A percentile compares a stretch with the other conserved stretches of the same genome.
Conservation (phyloP, 2,113 vertebrate species). For the Ifrita kowaldi region DNA sequence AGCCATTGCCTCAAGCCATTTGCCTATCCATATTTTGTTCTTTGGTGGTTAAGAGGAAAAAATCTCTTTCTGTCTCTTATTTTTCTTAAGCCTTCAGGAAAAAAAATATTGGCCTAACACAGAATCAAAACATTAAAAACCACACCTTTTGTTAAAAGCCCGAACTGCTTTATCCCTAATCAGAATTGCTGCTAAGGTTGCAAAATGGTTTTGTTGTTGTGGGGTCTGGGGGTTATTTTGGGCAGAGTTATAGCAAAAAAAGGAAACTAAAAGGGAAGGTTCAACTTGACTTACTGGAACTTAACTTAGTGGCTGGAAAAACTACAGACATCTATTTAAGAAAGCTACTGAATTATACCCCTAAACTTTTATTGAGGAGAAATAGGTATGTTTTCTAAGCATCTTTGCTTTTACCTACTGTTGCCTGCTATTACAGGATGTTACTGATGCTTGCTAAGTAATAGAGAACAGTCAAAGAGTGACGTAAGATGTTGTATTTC, state of each 20-base stretch:
- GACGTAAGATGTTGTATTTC: not conserved
- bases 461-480: not conserved
- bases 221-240: not conserved
- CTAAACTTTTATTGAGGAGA: not conserved
- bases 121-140: not conserved
- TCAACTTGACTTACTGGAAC: not conserved
- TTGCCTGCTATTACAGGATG: not conserved
- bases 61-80: not conserved
- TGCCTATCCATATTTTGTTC: not conserved
- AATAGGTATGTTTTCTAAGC: not conserved
- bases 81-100: not conserved
- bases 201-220: not conserved
- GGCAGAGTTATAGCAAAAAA: not conserved
- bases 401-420: not conserved
- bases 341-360: not conserved
- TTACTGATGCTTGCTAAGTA: not conserved
- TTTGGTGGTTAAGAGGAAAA: not conserved
- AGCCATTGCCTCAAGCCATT: not conserved
- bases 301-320: not conserved
- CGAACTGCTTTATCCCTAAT: not conserved
- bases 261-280: not conserved
- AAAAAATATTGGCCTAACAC: not conserved
- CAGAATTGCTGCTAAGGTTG: not conserved
- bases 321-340: not conserved
- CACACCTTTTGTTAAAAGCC: accelerated